Evolutionary conservation across 2,888 invertebrate species (phyloP).

Genomic region (Amorpha juglandis): DNA sequence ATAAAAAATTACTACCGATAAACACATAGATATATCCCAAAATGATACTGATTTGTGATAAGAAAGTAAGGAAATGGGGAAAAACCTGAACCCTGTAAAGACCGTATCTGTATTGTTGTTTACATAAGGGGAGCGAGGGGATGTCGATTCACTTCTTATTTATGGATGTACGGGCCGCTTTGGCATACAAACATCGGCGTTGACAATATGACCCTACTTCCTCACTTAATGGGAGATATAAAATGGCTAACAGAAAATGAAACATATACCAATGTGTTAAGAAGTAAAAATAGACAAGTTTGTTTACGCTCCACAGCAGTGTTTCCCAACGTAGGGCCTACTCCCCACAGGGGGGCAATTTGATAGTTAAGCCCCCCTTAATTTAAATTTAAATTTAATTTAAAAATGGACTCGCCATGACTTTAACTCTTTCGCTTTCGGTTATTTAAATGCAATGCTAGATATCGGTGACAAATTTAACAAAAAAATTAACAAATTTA

Average conservation of each 20-base stretch:
- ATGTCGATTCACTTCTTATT: conserved; percentile 16
- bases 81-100: not conserved
- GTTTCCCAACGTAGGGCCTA: too few relatives aligned
- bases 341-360: too few relatives aligned
- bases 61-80: not conserved
- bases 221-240: not conserved
- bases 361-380: too few relatives aligned
- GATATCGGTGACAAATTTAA: too few relatives aligned
- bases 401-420: too few relatives aligned
- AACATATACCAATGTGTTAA: not conserved
- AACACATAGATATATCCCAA: not conserved
- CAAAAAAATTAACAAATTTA: too few relatives aligned
- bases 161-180: conserved; percentile 1
- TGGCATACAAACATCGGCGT: not conserved
- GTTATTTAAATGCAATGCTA: too few relatives aligned
- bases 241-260: not conserved
- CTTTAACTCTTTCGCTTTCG: too few relatives aligned
- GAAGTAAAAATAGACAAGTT: too few relatives aligned
- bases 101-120: conserved; percentile 14
- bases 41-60: not conserved
- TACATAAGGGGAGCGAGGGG: not conserved
- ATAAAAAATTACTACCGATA: too few relatives aligned
- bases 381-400: too few relatives aligned
- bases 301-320: too few relatives aligned
- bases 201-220: not conserved